These are phyloP conservation scores for Cyprinodon tularosa DNA, from an alignment of 2,113 vertebrate species.

Conservation along the genomic window DNA sequence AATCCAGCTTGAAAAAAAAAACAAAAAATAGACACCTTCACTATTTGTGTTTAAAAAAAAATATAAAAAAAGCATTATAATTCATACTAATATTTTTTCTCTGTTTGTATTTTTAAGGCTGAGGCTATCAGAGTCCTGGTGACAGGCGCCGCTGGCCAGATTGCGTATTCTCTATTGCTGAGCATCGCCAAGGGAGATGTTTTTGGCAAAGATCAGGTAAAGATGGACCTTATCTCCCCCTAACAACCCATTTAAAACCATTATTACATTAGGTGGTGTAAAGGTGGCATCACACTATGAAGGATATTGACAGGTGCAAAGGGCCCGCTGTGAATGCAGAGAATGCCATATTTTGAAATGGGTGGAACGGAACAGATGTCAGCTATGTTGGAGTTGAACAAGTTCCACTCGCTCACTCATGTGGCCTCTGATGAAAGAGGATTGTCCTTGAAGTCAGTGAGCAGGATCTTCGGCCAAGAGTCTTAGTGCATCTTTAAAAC, in stretches of 20 bases:
- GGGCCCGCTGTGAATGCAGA: constrained; percentile 5
- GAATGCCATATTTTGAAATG: constrained; percentile 4
- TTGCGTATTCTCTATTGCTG: constrained; percentile 94
- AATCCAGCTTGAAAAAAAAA: constrained; percentile 10
- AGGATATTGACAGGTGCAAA: neutral
- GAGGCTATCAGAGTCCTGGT: constrained; percentile 92
- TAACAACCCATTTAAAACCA: neutral
- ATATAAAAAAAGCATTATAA: constrained; percentile 25
- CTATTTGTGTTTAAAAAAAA: constrained; percentile 11
- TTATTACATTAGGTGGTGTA: constrained; percentile 28
- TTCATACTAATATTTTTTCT: constrained; percentile 16
- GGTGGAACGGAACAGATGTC: constrained; percentile 21
- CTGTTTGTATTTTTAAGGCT: constrained; percentile 78
- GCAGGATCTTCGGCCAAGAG: constrained; percentile 36
- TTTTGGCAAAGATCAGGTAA: constrained; percentile 97
- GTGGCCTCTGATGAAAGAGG: neutral
- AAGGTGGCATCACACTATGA: neutral
- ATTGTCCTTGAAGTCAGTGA: constrained; percentile 50
- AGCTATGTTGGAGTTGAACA: constrained; percentile 15
- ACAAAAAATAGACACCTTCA: constrained; percentile 32
- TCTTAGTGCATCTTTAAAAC: constrained; percentile 52
- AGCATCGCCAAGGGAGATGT: constrained; percentile 97
- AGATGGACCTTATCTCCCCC: constrained; percentile 22
- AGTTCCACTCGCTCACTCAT: constrained; percentile 6
- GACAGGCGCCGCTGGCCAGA: constrained; percentile 95